A percentile compares a stretch with the other conserved stretches of the same genome.
Evolutionary conservation across 1,140 invertebrate species (phyloP).

Genomic region (Papilio xuthus): DNA sequence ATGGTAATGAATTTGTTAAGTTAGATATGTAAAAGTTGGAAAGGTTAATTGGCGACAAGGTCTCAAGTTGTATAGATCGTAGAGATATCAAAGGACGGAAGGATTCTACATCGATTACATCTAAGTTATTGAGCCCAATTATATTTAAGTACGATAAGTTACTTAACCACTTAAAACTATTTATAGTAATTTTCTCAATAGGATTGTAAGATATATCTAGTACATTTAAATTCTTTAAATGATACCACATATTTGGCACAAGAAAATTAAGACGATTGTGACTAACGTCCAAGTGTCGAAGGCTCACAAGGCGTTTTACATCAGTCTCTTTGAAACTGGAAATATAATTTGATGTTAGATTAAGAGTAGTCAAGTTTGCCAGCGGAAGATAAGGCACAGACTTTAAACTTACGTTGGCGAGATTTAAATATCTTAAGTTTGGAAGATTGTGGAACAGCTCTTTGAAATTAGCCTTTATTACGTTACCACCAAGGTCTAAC

Average conservation of each 20-base stretch:
- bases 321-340: conserved; percentile 83
- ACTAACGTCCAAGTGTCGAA: conserved; percentile 85
- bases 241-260: conserved; percentile 84
- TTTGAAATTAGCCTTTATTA: conserved; percentile 92
- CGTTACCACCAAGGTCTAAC: conserved; percentile 91
- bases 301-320: conserved; percentile 83
- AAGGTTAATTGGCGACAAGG: conserved; percentile 84
- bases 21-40: conserved; percentile 80
- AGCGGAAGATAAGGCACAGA: conserved; percentile 88
- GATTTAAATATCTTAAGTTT: conserved; percentile 87
- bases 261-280: conserved; percentile 86
- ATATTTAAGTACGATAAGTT: conserved; percentile 83
- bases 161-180: conserved; percentile 82
- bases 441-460: conserved; percentile 94
- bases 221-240: conserved; percentile 82
- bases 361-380: conserved; percentile 87
- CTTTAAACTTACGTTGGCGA: conserved; percentile 88
- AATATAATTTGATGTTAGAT: conserved; percentile 89
- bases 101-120: conserved; percentile 85
- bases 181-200: conserved; percentile 81
- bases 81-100: conserved; percentile 84
- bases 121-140: conserved; percentile 82
- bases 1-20: conserved; percentile 73
- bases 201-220: conserved; percentile 86
- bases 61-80: conserved; percentile 69